Evolutionary conservation across 2,113 vertebrate species (phyloP).

Genomic region (Uropsilus gracilis): DNA sequence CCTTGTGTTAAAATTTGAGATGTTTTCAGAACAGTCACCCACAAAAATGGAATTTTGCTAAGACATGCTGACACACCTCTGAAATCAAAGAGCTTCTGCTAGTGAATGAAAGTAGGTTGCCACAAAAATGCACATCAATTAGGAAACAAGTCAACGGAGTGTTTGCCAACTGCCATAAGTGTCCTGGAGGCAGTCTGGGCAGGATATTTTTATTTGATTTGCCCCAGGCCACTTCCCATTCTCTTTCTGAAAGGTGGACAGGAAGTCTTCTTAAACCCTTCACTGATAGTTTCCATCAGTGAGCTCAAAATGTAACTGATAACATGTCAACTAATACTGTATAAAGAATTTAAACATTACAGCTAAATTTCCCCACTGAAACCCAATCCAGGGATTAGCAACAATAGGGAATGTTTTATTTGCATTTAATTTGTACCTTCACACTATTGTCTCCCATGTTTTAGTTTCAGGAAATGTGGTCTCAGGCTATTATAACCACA

Average conservation of each 20-base stretch:
- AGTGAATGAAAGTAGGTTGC: constrained; percentile 26
- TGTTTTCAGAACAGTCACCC: constrained; percentile 36
- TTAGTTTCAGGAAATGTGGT: constrained; percentile 88
- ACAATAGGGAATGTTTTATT: constrained; percentile 88
- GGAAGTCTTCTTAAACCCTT: constrained; percentile 67
- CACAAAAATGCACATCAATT: constrained; percentile 51
- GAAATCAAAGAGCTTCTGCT: background rate
- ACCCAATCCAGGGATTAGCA: constrained; percentile 85
- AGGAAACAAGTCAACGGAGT: background rate
- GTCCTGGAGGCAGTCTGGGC: background rate
- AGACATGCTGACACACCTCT: constrained; percentile 52
- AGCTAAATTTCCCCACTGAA: constrained; percentile 84
- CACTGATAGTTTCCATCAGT: constrained; percentile 64
- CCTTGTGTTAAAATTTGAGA: background rate
- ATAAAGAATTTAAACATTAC: constrained; percentile 82
- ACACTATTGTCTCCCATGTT: constrained; percentile 86
- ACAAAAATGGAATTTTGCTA: constrained; percentile 31
- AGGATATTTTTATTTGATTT: constrained; percentile 57
- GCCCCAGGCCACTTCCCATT: constrained; percentile 41
- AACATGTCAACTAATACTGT: constrained; percentile 78
- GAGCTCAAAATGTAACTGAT: constrained; percentile 82
- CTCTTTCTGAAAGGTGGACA: constrained; percentile 64
- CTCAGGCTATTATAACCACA: constrained; percentile 87
- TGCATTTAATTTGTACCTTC: constrained; percentile 91
- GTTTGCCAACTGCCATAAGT: constrained; percentile 18